These are phyloP conservation scores for Apamea sordens DNA, from an alignment of 2,888 invertebrate species.

Conservation along the genomic window DNA sequence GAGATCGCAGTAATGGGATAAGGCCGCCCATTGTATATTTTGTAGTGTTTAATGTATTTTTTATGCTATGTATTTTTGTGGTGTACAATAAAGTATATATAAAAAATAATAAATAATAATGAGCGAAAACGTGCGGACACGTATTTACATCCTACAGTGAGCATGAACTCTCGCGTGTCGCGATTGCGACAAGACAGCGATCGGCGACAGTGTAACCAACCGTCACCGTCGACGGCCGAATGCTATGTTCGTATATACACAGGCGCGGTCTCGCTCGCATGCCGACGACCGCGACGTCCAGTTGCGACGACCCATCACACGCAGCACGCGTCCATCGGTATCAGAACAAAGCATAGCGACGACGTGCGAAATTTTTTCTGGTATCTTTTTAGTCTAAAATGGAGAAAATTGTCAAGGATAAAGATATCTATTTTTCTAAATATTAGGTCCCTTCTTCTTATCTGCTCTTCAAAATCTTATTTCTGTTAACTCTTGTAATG, in stretches of 20 bases:
- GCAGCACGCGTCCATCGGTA: not conserved
- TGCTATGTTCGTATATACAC: not conserved
- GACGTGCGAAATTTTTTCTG: not conserved
- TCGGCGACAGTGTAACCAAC: not conserved
- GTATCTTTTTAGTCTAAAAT: not conserved
- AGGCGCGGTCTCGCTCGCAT: not conserved
- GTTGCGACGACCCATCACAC: not conserved
- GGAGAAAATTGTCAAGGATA: not conserved
- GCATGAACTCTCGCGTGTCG: too few relatives aligned
- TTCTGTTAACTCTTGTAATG: too few relatives aligned
- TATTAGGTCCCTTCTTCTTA: too few relatives aligned
- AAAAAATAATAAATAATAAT: not conserved
- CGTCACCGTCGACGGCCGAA: not conserved
- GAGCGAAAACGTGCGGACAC: not conserved
- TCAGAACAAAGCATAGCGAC: not conserved
- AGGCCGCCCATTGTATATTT: too few relatives aligned
- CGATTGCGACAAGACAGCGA: not conserved
- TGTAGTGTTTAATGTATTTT: too few relatives aligned
- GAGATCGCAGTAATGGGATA: too few relatives aligned
- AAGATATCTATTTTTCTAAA: not conserved
- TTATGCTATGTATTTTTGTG: too few relatives aligned
- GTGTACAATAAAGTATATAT: too few relatives aligned
- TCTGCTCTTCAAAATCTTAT: too few relatives aligned
- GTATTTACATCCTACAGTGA: not conserved
- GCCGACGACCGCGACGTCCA: not conserved